phyloP scores from a whole-genome alignment of 1,140 invertebrate species.

The Drosophila nannoptera region DNA sequence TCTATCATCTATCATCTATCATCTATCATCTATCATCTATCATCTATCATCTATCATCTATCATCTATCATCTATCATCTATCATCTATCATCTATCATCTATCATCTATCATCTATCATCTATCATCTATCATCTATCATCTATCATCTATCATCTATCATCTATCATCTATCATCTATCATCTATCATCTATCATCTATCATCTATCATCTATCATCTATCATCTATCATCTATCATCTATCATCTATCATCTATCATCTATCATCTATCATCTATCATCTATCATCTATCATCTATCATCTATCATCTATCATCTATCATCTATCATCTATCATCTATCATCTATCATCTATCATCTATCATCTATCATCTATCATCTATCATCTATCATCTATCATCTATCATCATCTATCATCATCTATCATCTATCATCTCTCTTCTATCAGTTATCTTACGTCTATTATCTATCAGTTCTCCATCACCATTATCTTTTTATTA shows the following conservation, averaged over 20 bases:
- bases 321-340: background rate
- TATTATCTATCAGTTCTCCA: background rate
- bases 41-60: background rate
- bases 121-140: too few relatives aligned
- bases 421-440: background rate
- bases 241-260: background rate
- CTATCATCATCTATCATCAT: background rate
- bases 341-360: background rate
- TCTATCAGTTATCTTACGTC: background rate
- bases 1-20: too few relatives aligned
- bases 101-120: too few relatives aligned
- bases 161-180: background rate
- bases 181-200: background rate
- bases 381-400: conserved; percentile 1
- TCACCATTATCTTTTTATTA: background rate
- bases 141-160: background rate
- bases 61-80: background rate
- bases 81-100: background rate
- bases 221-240: background rate
- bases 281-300: background rate
- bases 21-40: background rate
- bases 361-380: conserved; percentile 3
- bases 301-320: background rate
- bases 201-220: background rate
- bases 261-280: background rate